Conservation (phyloP, 2,113 vertebrate genomes). For the Brachypodius melanocephalos region DNA sequence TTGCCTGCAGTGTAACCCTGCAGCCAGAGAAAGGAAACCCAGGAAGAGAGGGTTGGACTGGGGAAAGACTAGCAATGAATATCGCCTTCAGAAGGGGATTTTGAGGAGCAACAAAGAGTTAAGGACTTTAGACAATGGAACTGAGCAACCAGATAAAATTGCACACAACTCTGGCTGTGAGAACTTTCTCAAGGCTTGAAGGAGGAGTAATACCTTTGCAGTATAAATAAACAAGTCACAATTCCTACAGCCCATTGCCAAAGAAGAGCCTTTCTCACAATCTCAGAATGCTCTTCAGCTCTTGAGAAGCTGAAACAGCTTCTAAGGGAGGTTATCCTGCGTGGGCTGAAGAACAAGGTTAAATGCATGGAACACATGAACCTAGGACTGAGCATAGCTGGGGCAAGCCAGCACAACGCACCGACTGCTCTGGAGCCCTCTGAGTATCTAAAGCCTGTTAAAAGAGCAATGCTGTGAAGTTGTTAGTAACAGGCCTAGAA, state of each 20-base stretch:
- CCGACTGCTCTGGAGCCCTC: neutral
- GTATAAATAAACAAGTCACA: neutral
- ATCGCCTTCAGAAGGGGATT: neutral
- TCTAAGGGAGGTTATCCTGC: neutral
- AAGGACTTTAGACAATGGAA: neutral
- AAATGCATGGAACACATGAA: neutral
- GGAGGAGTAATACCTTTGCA: neutral
- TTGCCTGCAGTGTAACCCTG: rapidly evolving
- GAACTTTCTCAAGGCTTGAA: neutral
- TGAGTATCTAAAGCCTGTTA: neutral
- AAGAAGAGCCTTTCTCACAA: neutral
- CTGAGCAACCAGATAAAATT: neutral
- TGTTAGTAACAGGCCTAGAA: neutral
- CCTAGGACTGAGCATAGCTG: neutral
- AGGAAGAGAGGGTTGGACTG: neutral
- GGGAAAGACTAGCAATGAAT: neutral
- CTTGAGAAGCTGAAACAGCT: neutral
- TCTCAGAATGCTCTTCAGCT: neutral
- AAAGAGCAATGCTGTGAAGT: neutral
- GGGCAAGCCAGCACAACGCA: neutral
- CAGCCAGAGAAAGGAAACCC: neutral
- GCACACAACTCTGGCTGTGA: neutral
- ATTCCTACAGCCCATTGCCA: neutral
- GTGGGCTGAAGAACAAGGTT: neutral
- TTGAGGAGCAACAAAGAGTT: neutral